These are phyloP conservation scores for Bucco capensis DNA, from an alignment of 2,113 vertebrate species.

Conservation along the genomic window DNA sequence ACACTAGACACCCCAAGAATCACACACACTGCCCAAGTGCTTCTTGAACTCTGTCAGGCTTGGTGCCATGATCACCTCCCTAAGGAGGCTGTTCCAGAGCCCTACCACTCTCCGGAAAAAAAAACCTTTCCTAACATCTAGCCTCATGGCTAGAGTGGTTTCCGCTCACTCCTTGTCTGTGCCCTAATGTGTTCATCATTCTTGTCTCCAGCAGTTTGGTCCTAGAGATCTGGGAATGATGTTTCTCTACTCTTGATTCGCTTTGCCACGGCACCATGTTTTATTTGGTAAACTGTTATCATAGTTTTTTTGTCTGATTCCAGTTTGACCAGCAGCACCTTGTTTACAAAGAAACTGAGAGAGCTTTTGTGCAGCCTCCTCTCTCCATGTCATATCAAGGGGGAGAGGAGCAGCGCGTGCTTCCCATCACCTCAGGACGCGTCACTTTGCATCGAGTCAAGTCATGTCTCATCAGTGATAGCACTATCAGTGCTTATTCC, in stretches of 20 bases:
- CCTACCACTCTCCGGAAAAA: too few relatives aligned
- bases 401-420: not conserved
- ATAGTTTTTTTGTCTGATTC: not conserved
- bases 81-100: too few relatives aligned
- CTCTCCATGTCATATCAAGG: not conserved
- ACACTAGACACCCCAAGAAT: too few relatives aligned
- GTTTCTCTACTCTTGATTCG: not conserved
- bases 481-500: constrained; percentile 31
- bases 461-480: constrained; percentile 60
- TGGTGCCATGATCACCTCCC: too few relatives aligned
- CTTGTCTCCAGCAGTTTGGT: not conserved
- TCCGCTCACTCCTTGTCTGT: not conserved
- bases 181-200: not conserved
- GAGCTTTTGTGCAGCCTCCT: not conserved
- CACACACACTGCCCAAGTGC: too few relatives aligned
- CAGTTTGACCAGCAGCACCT: constrained; percentile 14
- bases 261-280: not conserved
- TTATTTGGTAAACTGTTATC: not conserved
- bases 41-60: too few relatives aligned
- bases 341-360: constrained; percentile 1
- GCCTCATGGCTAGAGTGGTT: not conserved
- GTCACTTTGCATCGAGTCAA: constrained; percentile 54
- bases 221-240: not conserved
- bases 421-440: constrained; percentile 54
- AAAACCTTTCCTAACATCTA: too few relatives aligned